These are phyloP conservation scores for Erpornis zantholeuca DNA, from an alignment of 2,113 vertebrate genomes.

Conservation along the genomic window DNA sequence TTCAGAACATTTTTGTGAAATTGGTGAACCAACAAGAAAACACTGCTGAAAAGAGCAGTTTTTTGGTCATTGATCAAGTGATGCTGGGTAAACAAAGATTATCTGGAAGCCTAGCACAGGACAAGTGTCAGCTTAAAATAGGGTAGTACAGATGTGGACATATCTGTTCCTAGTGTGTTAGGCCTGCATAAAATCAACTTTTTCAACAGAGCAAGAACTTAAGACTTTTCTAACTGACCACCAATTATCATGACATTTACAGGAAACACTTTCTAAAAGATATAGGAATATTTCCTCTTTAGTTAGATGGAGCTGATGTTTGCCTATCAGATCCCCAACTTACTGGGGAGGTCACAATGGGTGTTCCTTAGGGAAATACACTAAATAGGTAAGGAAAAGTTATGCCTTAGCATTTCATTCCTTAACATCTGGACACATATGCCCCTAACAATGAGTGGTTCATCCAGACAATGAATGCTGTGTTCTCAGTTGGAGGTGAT, in stretches of 20 bases:
- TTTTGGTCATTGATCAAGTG: neutral
- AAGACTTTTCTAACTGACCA: neutral
- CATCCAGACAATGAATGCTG: constrained; percentile 93
- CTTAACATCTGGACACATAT: constrained; percentile 84
- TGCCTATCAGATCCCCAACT: neutral
- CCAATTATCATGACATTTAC: neutral
- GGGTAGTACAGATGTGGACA: neutral
- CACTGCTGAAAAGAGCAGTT: neutral
- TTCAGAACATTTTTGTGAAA: neutral
- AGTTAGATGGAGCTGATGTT: neutral
- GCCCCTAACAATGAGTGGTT: constrained; percentile 94
- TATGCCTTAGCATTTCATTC: neutral
- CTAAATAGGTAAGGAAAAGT: neutral
- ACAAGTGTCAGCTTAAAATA: neutral
- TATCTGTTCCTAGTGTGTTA: neutral
- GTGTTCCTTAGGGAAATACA: neutral
- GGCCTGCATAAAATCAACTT: neutral
- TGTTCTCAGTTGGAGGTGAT: constrained; percentile 91
- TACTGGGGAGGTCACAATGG: fast-evolving
- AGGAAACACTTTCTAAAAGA: neutral
- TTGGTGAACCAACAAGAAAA: neutral
- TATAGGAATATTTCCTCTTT: neutral
- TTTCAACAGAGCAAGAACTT: neutral
- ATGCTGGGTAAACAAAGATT: neutral
- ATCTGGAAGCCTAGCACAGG: neutral